Conservation (phyloP, 35 echinoderm and acorn worm species). For the Heliocidaris erythrogramma region DNA sequence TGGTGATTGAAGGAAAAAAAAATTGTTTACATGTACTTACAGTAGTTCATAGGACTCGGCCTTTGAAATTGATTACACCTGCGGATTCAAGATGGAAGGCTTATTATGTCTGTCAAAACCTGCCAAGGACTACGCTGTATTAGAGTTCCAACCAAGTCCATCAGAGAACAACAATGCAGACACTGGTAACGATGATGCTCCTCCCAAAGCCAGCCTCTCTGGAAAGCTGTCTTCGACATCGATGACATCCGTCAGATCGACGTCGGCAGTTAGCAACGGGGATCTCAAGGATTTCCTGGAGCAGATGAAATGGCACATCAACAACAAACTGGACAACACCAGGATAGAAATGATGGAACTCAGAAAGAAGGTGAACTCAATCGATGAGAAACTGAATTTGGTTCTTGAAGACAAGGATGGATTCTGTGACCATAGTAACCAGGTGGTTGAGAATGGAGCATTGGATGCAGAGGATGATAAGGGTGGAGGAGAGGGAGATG, state of each 20-base stretch:
- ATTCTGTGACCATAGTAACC: background rate
- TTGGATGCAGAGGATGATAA: background rate
- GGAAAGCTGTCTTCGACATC: background rate
- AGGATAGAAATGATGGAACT: constrained; percentile 41
- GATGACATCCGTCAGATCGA: constrained; percentile 1
- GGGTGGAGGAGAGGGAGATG: background rate
- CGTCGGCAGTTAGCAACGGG: background rate
- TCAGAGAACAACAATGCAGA: constrained; percentile 18
- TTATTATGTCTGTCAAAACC: constrained; percentile 26
- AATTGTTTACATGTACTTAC: background rate
- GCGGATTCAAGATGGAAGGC: background rate
- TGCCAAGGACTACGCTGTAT: background rate
- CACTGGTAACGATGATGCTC: background rate
- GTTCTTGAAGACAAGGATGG: constrained; percentile 17
- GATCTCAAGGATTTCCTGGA: constrained; percentile 43
- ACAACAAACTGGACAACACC: constrained; percentile 45
- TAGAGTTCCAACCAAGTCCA: background rate
- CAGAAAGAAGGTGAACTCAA: constrained; percentile 25
- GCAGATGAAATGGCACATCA: constrained; percentile 48
- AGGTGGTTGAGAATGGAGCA: background rate
- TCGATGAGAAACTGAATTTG: background rate
- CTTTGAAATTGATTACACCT: background rate
- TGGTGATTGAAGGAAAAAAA: background rate
- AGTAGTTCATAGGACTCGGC: background rate
- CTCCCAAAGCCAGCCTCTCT: background rate